Percentiles rank a stretch among this genome's conserved stretches.
Evolutionary conservation across 2,888 invertebrate species (phyloP).

Genomic region (Thereva unica): DNA sequence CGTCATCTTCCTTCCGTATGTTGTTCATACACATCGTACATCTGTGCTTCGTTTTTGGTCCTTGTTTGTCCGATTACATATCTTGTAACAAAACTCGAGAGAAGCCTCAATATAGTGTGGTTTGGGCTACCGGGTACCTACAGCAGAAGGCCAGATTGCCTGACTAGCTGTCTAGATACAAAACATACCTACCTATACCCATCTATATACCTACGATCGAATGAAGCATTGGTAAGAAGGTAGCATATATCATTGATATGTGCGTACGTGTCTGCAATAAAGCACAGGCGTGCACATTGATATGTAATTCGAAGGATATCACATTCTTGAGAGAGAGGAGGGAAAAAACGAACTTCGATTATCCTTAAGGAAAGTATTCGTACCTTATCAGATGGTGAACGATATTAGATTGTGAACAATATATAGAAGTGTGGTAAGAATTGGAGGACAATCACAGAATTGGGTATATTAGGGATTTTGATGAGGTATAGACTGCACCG

Average conservation of each 20-base stretch:
- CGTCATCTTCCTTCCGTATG: constrained; percentile 4
- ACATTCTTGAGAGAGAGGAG: not conserved
- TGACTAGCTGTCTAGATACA: no score
- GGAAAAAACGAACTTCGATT: no score
- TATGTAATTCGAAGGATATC: constrained; percentile 20
- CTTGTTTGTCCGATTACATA: constrained; percentile 20
- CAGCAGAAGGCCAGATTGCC: no score
- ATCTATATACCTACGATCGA: no score
- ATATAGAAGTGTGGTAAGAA: no score
- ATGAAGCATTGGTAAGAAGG: not conserved
- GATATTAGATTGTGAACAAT: no score
- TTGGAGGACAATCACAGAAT: no score
- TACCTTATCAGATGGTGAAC: no score
- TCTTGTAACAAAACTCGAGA: not conserved
- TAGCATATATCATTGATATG: constrained; percentile 21
- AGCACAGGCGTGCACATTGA: constrained; percentile 26
- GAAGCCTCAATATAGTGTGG: not conserved
- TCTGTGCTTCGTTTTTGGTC: not conserved
- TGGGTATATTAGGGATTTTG: no score
- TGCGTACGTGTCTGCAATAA: constrained; percentile 33
- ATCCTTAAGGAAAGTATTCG: no score
- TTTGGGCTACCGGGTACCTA: not conserved
- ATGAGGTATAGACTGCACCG: no score
- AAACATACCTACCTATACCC: no score
- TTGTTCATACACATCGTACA: not conserved